phyloP scores from a whole-genome alignment of 2,113 vertebrate species.

The Brachyhypopomus occidentalis region DNA sequence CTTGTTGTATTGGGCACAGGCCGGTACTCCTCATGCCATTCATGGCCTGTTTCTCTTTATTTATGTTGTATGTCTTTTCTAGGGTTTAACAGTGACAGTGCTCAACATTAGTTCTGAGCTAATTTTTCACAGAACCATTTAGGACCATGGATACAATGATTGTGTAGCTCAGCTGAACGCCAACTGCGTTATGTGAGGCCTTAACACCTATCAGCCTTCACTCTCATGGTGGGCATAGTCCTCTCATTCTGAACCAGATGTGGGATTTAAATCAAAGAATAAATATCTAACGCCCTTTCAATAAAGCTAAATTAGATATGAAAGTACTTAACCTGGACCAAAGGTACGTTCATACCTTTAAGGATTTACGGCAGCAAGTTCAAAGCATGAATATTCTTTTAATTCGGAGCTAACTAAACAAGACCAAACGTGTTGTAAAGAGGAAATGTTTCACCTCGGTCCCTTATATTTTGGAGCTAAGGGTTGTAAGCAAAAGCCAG shows the following conservation, averaged over 20 bases:
- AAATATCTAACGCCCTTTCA: background rate
- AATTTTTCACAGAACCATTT: slow-evolving; percentile 11
- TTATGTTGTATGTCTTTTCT: background rate
- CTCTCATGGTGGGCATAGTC: slow-evolving; percentile 8
- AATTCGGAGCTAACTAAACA: background rate
- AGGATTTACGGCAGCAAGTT: background rate
- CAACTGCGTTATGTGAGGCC: slow-evolving; percentile 27
- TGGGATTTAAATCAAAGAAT: slow-evolving; percentile 8
- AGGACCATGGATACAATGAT: slow-evolving; percentile 10
- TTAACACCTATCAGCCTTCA: slow-evolving; percentile 39
- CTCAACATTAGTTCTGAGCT: slow-evolving; percentile 24
- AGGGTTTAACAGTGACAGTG: slow-evolving; percentile 18
- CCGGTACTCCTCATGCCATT: slow-evolving; percentile 11
- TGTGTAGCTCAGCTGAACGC: slow-evolving; percentile 24
- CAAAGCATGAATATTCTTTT: background rate
- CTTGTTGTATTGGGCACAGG: slow-evolving; percentile 24
- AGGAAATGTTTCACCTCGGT: background rate
- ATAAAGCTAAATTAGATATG: slow-evolving; percentile 1
- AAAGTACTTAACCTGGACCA: background rate
- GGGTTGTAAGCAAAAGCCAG: slow-evolving; percentile 18
- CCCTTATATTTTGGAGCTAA: background rate
- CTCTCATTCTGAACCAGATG: background rate
- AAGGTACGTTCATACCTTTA: slow-evolving; percentile 15
- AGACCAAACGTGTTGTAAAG: background rate
- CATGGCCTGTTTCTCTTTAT: slow-evolving; percentile 13